Conservation (phyloP, 1,140 invertebrate genomes). For the Calliphora vicina region DNA sequence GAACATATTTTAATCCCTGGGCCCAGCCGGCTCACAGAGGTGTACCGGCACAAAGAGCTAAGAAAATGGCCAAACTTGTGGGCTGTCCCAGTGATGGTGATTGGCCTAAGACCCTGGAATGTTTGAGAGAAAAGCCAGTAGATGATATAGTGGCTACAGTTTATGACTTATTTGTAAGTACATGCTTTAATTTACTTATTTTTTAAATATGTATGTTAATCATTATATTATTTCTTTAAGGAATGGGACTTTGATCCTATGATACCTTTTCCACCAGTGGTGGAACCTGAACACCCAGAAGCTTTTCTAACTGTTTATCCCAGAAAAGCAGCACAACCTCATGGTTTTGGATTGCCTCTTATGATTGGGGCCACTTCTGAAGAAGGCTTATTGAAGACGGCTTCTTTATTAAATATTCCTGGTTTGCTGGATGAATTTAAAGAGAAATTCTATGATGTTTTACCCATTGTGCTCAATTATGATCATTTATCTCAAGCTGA, state of each 20-base stretch:
- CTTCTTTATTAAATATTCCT: slow-evolving; percentile 62
- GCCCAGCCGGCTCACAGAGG: slow-evolving; percentile 71
- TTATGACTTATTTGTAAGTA: slow-evolving; percentile 70
- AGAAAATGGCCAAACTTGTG: slow-evolving; percentile 69
- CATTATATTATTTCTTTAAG: slow-evolving; percentile 56
- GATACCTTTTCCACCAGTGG: slow-evolving; percentile 77
- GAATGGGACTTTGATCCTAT: slow-evolving; percentile 75
- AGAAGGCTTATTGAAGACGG: slow-evolving; percentile 73
- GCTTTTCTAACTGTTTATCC: slow-evolving; percentile 73
- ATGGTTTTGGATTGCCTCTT: slow-evolving; percentile 69
- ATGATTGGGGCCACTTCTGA: slow-evolving; percentile 73
- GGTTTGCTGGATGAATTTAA: slow-evolving; percentile 67
- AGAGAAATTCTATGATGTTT: slow-evolving; percentile 67
- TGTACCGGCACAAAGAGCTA: slow-evolving; percentile 69
- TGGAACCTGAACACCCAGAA: slow-evolving; percentile 71
- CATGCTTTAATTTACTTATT: too few relatives aligned
- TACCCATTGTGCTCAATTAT: slow-evolving; percentile 70
- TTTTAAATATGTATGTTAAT: neutral
- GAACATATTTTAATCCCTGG: slow-evolving; percentile 81
- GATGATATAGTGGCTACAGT: slow-evolving; percentile 71
- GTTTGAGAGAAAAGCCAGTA: slow-evolving; percentile 68
- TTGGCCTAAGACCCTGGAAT: slow-evolving; percentile 67
- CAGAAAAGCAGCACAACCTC: slow-evolving; percentile 63
- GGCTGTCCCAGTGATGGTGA: slow-evolving; percentile 63
- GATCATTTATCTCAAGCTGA: slow-evolving; percentile 66